A percentile compares a stretch with the other conserved stretches of the same genome.
These are phyloP conservation scores for Carabus problematicus DNA, from an alignment of 2,888 invertebrate genomes.

Conservation along the genomic window DNA sequence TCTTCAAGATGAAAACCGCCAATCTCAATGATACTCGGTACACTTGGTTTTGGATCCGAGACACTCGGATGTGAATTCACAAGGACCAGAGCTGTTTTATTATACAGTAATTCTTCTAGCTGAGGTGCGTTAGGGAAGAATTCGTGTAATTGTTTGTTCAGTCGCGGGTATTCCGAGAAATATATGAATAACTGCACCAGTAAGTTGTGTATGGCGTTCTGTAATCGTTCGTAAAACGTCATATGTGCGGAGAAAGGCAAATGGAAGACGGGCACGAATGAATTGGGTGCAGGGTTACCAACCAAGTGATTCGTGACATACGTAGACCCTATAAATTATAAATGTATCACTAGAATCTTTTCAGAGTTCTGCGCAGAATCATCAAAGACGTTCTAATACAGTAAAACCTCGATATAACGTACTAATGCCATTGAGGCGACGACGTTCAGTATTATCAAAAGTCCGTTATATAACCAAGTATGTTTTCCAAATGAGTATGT, in stretches of 20 bases:
- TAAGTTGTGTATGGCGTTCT: neutral
- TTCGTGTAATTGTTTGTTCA: conserved; percentile 28
- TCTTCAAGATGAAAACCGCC: conserved; percentile 19
- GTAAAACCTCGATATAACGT: too few relatives aligned
- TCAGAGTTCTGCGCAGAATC: too few relatives aligned
- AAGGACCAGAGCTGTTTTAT: conserved; percentile 35
- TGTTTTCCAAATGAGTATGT: too few relatives aligned
- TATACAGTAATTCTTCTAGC: conserved; percentile 25
- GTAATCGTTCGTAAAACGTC: conserved; percentile 26
- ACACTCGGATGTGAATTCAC: conserved; percentile 39
- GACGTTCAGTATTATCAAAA: too few relatives aligned
- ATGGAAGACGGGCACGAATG: conserved; percentile 46
- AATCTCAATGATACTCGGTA: conserved; percentile 37
- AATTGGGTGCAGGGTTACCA: conserved; percentile 49
- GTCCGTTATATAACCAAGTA: too few relatives aligned
- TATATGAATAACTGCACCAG: neutral
- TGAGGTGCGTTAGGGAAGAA: conserved; percentile 28
- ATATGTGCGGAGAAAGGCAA: conserved; percentile 45
- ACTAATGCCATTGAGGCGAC: too few relatives aligned
- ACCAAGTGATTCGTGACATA: conserved; percentile 46
- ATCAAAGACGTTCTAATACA: too few relatives aligned
- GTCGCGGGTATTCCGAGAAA: neutral
- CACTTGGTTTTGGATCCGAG: conserved; percentile 18
- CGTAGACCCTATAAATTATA: too few relatives aligned
- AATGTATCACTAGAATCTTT: too few relatives aligned